Percentiles rank a stretch among this genome's conserved stretches.
phyloP scores from a whole-genome alignment of 2,113 vertebrate species.

The Heloderma charlesbogerti region DNA sequence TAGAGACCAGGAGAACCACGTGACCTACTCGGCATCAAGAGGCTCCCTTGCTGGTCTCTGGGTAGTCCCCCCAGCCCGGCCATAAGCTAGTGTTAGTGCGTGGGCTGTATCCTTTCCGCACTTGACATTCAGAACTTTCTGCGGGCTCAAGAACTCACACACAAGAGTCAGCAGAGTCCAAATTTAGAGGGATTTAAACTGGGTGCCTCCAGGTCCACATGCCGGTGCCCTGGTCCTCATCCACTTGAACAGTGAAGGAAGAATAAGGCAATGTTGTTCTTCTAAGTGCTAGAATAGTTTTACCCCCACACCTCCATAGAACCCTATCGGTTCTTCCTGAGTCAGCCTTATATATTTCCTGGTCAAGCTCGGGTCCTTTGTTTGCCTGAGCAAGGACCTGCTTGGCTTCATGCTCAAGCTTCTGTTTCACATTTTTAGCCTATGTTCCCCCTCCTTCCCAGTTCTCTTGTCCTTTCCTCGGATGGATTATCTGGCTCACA shows the following conservation, averaged over 20 bases:
- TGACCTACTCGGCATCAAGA: neutral
- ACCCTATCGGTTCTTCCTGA: neutral
- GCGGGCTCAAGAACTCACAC: neutral
- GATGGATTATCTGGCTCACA: neutral
- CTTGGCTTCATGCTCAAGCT: neutral
- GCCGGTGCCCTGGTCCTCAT: neutral
- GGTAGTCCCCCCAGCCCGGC: too few relatives aligned
- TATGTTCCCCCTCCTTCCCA: neutral
- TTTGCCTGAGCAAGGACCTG: neutral
- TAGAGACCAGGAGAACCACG: neutral
- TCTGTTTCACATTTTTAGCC: neutral
- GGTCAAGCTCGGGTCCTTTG: neutral
- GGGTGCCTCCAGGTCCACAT: neutral
- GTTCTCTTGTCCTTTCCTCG: neutral
- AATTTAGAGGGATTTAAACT: neutral
- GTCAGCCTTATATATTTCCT: neutral
- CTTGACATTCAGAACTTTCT: neutral
- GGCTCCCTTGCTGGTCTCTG: too few relatives aligned
- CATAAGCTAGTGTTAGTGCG: too few relatives aligned
- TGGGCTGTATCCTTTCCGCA: too few relatives aligned
- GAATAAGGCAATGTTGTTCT: neutral
- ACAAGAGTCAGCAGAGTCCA: neutral
- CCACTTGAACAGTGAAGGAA: neutral
- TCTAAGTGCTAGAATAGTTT: too few relatives aligned
- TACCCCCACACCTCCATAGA: too few relatives aligned